phyloP scores from a whole-genome alignment of 1,140 invertebrate genomes.

The Probaryconus sp. region DNA sequence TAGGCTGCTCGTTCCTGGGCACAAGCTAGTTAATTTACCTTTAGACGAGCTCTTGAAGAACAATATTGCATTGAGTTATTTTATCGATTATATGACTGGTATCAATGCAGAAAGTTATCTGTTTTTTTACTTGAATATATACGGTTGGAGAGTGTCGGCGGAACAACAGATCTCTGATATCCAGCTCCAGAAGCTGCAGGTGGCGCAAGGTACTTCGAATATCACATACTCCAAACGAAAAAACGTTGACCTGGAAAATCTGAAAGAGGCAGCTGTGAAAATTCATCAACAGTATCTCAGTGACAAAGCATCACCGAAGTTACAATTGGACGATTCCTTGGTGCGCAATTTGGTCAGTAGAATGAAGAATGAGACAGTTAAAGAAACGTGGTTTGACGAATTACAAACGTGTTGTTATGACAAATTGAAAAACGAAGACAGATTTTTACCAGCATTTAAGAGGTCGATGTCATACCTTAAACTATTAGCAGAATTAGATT shows the following conservation, averaged over 20 bases:
- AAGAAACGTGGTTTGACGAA: constrained; percentile 91
- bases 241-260: constrained; percentile 78
- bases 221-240: constrained; percentile 56
- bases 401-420: constrained; percentile 85
- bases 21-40: constrained; percentile 84
- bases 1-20: constrained; percentile 78
- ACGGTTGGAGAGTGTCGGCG: constrained; percentile 88
- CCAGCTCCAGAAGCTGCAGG: constrained; percentile 78
- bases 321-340: constrained; percentile 83
- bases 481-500: constrained; percentile 86
- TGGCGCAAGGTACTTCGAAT: constrained; percentile 57
- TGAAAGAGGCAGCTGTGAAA: constrained; percentile 86
- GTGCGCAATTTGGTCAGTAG: constrained; percentile 82
- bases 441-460: constrained; percentile 85
- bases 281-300: constrained; percentile 92
- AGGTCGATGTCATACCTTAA: constrained; percentile 84
- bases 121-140: constrained; percentile 90
- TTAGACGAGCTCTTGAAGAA: constrained; percentile 89
- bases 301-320: constrained; percentile 83
- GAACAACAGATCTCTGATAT: constrained; percentile 86
- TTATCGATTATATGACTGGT: constrained; percentile 88
- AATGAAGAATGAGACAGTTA: constrained; percentile 82
- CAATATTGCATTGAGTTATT: constrained; percentile 88
- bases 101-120: constrained; percentile 87
- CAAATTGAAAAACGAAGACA: constrained; percentile 82